Percentiles rank a stretch among this genome's conserved stretches.
Evolutionary conservation across 2,888 invertebrate species (phyloP).

Genomic region (Alentia gelatinosa): DNA sequence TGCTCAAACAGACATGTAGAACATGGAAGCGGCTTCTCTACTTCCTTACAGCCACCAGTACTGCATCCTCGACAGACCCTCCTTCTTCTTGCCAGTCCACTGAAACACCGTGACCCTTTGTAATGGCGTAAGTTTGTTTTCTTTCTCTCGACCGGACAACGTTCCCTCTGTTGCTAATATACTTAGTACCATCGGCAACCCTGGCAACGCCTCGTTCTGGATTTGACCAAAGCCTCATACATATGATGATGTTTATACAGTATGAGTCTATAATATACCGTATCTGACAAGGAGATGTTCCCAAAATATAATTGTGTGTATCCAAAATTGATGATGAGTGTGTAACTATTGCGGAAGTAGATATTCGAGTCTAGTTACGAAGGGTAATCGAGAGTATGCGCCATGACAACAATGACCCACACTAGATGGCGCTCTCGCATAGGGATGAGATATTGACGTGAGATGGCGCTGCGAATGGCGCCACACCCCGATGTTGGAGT

Average conservation of each 20-base stretch:
- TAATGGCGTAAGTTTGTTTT: slow-evolving; percentile 26
- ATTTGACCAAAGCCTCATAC: not conserved
- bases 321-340: no score
- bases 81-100: not conserved
- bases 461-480: not conserved
- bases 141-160: not conserved
- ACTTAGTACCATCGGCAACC: not conserved
- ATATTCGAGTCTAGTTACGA: no score
- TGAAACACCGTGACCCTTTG: not conserved
- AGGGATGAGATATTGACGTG: not conserved
- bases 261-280: no score
- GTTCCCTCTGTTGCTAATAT: not conserved
- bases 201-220: slow-evolving; percentile 16
- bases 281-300: no score
- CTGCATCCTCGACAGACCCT: not conserved
- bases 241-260: no score
- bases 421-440: not conserved
- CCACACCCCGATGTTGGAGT: not conserved
- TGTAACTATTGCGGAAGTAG: no score
- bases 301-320: no score
- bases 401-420: not conserved
- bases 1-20: slow-evolving; percentile 2
- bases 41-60: not conserved
- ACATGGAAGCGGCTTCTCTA: not conserved
- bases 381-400: not conserved